Evolutionary conservation across 2,797 vertebrate genomes (phyloP), one percentile per base, ranked within the genome.

Genomic region (Sitta carolinensis): DNA sequence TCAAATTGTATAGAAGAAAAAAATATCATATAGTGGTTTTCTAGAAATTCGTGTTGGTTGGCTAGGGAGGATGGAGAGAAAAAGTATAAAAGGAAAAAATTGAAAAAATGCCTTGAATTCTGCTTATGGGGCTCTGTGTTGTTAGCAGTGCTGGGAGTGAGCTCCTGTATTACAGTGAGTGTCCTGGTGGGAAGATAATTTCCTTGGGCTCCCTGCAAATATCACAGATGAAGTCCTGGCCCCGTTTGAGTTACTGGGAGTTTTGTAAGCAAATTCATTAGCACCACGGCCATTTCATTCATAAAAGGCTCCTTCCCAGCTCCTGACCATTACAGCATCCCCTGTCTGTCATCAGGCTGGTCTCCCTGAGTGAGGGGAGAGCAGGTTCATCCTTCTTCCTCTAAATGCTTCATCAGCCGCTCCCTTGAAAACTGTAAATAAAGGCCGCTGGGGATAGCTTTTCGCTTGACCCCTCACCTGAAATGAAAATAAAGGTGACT

Each of bases 381-480:
- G 94, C 62, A 34, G 93, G 84, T 91, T 93, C 97, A 98, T 97
- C 97, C 97, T 96, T 97, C 98, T 97, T 97, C 95, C 94, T 96
- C 95, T 96, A 87, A 97, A 97, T 40, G 66, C 95, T 90, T 94
- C 90, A 54, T 86, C 94, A 42, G 93, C 88, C 52, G 1, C 95
- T 95, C 94, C 96, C 93, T 94, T 94, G 96, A 97, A 96, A 98
- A 96, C 96, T 96, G 97, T 97, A 98, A 98, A 98, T 98, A 98
- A 97, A 98, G 96, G 96, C 89, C 94, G 74, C 90, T 95, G 88
- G 67, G 92, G 95, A 96, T 79, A 96, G 96, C 96, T 97, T 97
- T 97, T 96, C 97, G 94, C 92, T 96, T 98, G 98, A 98, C 98
- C 97, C 97, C 97, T 98, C 96, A 97, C 97, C 98, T 97, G 96